These are phyloP conservation scores for Lymantria dispar DNA, from an alignment of 2,888 invertebrate genomes.

Conservation along the genomic window DNA sequence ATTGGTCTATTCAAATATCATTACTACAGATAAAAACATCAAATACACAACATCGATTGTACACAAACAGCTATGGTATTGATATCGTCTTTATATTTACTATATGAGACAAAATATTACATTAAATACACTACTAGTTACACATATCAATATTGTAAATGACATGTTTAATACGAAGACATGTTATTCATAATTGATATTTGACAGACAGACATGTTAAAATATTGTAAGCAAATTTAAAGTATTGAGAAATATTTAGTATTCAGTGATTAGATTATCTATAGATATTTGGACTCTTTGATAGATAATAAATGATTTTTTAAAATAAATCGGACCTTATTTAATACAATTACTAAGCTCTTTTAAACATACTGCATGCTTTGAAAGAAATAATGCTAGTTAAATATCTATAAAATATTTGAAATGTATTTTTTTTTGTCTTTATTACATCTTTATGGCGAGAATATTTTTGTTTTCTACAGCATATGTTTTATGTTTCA, in stretches of 20 bases:
- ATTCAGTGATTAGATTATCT: too few species aligned
- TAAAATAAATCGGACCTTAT: not conserved
- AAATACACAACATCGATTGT: slow-evolving; percentile 65
- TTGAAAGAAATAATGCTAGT: not conserved
- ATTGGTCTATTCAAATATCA: slow-evolving; percentile 53
- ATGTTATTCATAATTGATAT: too few species aligned
- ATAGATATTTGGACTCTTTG: too few species aligned
- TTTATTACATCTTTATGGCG: too few species aligned
- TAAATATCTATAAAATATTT: too few species aligned
- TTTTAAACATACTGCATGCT: slow-evolving; percentile 20
- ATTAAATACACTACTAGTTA: not conserved
- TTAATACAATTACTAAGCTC: slow-evolving; percentile 40
- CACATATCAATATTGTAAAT: not conserved
- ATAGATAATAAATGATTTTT: slow-evolving; percentile 1
- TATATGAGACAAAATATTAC: slow-evolving; percentile 21
- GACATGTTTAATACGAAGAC: not conserved
- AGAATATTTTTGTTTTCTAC: too few species aligned
- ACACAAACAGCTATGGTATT: slow-evolving; percentile 52
- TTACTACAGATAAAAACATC: slow-evolving; percentile 56
- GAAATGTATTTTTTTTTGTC: too few species aligned
- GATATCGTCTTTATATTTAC: slow-evolving; percentile 33
- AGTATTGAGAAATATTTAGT: too few species aligned
- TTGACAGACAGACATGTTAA: too few species aligned
- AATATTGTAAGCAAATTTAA: too few species aligned
- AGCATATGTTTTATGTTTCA: too few species aligned